Evolutionary conservation across 1,140 invertebrate species (phyloP).

Genomic region (Ptiloglossa arizonensis): DNA sequence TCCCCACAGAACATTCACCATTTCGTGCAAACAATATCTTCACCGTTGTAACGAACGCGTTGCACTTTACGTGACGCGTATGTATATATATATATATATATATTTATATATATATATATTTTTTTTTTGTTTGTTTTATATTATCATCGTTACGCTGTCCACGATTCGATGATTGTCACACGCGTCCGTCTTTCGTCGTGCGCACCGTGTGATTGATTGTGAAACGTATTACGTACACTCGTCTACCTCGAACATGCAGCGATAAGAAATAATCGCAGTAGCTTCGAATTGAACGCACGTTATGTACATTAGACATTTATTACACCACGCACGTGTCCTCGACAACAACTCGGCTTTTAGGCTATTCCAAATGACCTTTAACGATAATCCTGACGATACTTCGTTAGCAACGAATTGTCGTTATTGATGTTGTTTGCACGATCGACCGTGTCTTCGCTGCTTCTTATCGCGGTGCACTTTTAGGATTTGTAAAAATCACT

Average conservation of each 20-base stretch:
- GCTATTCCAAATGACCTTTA: too few species aligned
- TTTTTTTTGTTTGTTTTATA: too few species aligned
- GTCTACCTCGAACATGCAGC: conserved; percentile 19
- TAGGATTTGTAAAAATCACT: neutral
- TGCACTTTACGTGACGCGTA: neutral
- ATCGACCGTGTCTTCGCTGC: too few species aligned
- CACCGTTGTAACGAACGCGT: neutral
- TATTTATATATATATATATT: too few species aligned
- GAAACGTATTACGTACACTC: conserved; percentile 27
- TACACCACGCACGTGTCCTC: neutral
- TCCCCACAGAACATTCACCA: neutral
- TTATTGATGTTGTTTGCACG: neutral
- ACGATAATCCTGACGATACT: neutral
- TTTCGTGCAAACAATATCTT: neutral
- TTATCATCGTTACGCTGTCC: neutral
- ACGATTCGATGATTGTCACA: neutral
- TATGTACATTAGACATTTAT: neutral
- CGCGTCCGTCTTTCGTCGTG: neutral
- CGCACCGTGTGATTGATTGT: conserved; percentile 25
- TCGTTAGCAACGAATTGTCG: neutral
- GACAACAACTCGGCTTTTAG: neutral
- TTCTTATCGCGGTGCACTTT: neutral
- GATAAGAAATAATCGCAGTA: conserved; percentile 38
- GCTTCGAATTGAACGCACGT: neutral
- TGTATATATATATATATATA: too few species aligned